Evolutionary conservation across 92 coral and sea anemone species (phyloP).

Genomic region (Epizoanthus ramosus): DNA sequence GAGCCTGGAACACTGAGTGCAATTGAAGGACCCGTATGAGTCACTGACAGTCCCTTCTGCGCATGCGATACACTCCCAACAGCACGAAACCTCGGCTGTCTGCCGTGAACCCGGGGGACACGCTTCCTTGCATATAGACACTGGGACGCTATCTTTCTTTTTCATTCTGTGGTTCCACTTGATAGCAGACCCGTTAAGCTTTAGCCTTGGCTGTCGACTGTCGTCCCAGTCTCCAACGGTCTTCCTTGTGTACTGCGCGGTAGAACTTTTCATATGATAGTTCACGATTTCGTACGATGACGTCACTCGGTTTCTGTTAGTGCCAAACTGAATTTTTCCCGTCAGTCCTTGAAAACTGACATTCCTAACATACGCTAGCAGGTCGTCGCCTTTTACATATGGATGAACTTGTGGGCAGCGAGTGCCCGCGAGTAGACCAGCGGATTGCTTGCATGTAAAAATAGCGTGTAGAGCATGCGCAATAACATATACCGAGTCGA

Average conservation of each 20-base stretch:
- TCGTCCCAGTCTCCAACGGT: conserved; percentile 67
- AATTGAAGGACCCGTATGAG: conserved; percentile 54
- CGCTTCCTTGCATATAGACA: conserved; percentile 58
- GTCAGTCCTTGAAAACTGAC: conserved; percentile 72
- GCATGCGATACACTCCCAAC: conserved; percentile 80
- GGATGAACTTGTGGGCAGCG: conserved; percentile 63
- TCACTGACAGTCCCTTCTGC: conserved; percentile 61
- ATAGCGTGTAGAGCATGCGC: conserved; percentile 77
- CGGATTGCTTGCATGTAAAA: conserved; percentile 55
- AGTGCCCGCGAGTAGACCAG: conserved; percentile 7
- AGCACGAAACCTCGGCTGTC: conserved; percentile 61
- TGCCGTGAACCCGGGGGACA: conserved; percentile 78
- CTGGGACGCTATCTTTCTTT: conserved; percentile 29
- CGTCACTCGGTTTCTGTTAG: conserved; percentile 64
- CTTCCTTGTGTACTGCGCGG: not conserved
- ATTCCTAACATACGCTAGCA: conserved; percentile 60
- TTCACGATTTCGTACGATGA: conserved; percentile 70
- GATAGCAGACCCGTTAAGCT: conserved; percentile 41
- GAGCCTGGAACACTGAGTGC: conserved; percentile 50
- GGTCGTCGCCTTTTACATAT: conserved; percentile 54
- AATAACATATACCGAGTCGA: conserved; percentile 73
- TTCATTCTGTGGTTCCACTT: conserved; percentile 49
- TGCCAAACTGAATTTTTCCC: conserved; percentile 63
- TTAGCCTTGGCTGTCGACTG: conserved; percentile 16
- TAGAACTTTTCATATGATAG: conserved; percentile 45